phyloP scores from a whole-genome alignment of 2,888 invertebrate genomes.

The Trilocha varians region DNA sequence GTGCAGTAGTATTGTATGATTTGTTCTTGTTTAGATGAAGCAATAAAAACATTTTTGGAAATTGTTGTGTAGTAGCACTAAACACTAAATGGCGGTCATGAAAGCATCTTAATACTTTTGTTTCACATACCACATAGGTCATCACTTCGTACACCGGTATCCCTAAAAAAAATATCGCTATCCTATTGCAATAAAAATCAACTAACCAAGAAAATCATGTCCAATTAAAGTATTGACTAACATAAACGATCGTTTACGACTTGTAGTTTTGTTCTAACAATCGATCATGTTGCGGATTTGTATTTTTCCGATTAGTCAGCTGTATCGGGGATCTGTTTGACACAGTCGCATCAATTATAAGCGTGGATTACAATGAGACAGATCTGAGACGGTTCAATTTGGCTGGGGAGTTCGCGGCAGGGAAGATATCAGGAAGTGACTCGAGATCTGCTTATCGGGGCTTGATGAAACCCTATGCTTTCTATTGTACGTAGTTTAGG shows the following conservation, averaged over 20 bases:
- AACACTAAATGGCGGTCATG: too few species aligned
- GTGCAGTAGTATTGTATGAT: too few species aligned
- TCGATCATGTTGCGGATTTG: constrained; percentile 67
- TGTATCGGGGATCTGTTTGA: constrained; percentile 60
- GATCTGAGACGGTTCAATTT: constrained; percentile 69
- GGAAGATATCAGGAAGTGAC: constrained; percentile 50
- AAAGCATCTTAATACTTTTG: too few species aligned
- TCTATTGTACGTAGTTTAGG: constrained; percentile 1
- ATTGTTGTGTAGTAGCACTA: too few species aligned
- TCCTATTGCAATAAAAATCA: too few species aligned
- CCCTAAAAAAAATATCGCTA: too few species aligned
- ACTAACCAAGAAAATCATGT: too few species aligned
- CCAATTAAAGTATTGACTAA: too few species aligned
- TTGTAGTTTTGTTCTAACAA: constrained; percentile 29
- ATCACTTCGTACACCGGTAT: too few species aligned
- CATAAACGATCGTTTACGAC: constrained; percentile 12
- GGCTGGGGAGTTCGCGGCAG: constrained; percentile 28
- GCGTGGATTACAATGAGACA: constrained; percentile 65
- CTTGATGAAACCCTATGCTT: constrained; percentile 33
- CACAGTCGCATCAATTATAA: constrained; percentile 72
- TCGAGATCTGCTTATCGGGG: constrained; percentile 44
- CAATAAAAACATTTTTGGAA: too few species aligned
- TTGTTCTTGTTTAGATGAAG: too few species aligned
- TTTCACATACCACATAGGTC: too few species aligned
- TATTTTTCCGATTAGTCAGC: constrained; percentile 65